Conservation (phyloP, 1,140 invertebrate genomes). For the Drosophila insularis region DNA sequence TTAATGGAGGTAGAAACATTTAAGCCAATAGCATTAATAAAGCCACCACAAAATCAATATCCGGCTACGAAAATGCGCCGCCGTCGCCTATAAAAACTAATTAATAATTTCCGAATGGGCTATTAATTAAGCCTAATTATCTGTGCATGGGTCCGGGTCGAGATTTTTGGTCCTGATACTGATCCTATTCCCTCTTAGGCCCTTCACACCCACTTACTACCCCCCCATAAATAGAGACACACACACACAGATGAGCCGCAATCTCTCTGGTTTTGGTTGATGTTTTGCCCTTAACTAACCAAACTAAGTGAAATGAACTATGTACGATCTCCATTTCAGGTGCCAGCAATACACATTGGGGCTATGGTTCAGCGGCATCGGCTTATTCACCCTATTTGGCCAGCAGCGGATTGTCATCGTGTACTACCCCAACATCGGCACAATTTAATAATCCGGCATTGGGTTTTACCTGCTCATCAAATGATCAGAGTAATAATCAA, state of each 20-base stretch:
- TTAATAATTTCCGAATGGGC: slow-evolving; percentile 83
- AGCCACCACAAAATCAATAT: slow-evolving; percentile 83
- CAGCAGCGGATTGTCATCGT: slow-evolving; percentile 85
- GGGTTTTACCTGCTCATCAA: slow-evolving; percentile 86
- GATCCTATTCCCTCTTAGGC: background rate
- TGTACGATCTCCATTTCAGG: slow-evolving; percentile 89
- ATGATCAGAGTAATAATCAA: slow-evolving; percentile 88
- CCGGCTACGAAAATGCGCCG: slow-evolving; percentile 80
- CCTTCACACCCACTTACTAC: too few species aligned
- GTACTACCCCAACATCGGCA: slow-evolving; percentile 86
- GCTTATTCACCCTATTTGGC: slow-evolving; percentile 91
- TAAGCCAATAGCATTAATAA: slow-evolving; percentile 83
- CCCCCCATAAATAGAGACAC: background rate
- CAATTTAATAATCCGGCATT: slow-evolving; percentile 87
- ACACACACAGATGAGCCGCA: background rate
- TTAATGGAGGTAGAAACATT: slow-evolving; percentile 82
- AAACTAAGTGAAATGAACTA: background rate
- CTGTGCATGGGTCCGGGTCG: slow-evolving; percentile 73
- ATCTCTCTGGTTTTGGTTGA: background rate
- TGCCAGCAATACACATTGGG: slow-evolving; percentile 91
- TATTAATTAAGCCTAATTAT: slow-evolving; percentile 83
- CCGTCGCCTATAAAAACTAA: slow-evolving; percentile 82
- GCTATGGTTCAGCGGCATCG: slow-evolving; percentile 91
- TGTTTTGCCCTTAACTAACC: background rate
- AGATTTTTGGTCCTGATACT: slow-evolving; percentile 14